Evolutionary conservation across 2,888 invertebrate species (phyloP), one percentile per base, ranked within the genome.

Genomic region (Bombylius discolor): DNA sequence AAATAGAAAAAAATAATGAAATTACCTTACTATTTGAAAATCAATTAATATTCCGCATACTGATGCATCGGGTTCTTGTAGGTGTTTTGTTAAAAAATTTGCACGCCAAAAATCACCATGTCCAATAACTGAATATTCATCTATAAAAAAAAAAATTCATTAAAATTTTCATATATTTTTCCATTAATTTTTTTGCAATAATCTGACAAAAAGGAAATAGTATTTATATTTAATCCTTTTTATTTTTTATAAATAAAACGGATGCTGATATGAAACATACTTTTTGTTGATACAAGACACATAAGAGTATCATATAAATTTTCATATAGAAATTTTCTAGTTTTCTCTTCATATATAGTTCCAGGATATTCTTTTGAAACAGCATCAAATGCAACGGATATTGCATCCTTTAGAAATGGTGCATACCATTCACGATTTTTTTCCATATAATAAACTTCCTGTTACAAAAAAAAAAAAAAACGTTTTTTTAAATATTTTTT

Each of bases 101-200:
- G 84, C 84, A 0, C 82, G 79, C 87, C 87, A 87, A 46, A 81
- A 80, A 66, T 88, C 87, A 0, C 87, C 87, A 57, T 87, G 86
- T 0, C 79, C 80, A 36, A 87, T 78, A 0, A 82, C 82, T 0
- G 79, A 76, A n/a, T 77, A 71, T 32, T 72, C 71, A 23, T 66
- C 64, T 62, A 56, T 5, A 60, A 54, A 51, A 44, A 13, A 13
- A 44, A 13, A 44, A 12, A 12, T 5, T 44, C 5, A 33, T 49
- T 49, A 49, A 45, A 45, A 45, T 45, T 13, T 44, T 7, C 5
- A 36, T 36, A 36, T 8, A 7, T 34, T 34, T 36, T 36, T 23
- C 23, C 23, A 23, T 23, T 3, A 23, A 23, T 23, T 23, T 23
- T 23, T 23, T 23, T 23, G 1, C 3, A 23, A 23, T 23, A 23